Evolutionary conservation across 2,113 vertebrate genomes (phyloP), one percentile per base, ranked within the genome.

Genomic region (Aramus guarauna): DNA sequence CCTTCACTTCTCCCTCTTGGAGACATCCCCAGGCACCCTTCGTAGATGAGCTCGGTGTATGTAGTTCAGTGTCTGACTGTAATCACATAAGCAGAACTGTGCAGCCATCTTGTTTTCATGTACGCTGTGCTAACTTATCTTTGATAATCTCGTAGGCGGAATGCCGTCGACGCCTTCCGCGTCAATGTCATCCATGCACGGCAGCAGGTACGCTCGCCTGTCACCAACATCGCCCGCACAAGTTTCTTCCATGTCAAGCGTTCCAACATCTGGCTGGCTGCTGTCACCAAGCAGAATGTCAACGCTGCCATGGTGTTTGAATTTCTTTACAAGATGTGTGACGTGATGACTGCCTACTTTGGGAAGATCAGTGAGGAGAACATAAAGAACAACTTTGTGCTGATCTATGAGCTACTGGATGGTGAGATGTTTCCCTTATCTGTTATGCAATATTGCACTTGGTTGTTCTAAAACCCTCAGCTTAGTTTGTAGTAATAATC

Each of bases 351-450:
- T 3, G 99, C 99, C 67, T 99, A 99, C 97, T 99, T 99, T 1
- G 99, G 99, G 97, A 99, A 99, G 98, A 99, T 99, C 98, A 99
- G 99, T 5, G 99, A 99, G 94, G 99, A 99, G 97, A 99, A 99
- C 98, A 99, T 99, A 98, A 99, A 99, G 98, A 99, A 99, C 98
- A 99, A 99, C 98, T 99, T 99, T 32, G 99, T 99, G 96, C 98
- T 99, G 93, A 99, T 99, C 97, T 99, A 99, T 22, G 99, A 99
- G 97, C 98, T 99, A 53, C 98, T 99, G 96, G 99, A 99, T 50
- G 99, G 99, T 99, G 97, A 98, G 98, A 55, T 9, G 20, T 62
- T 85, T 92, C 53, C 16, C 20, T 85, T 83, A 19, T 13, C 34
- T 45, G 9, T 23, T 85, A 4, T 12, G 19, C 15, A 12, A 39